A percentile compares a stretch with the other conserved stretches of the same genome.
phyloP scores from a whole-genome alignment of 2,797 vertebrate genomes.

The Meriones psammophilus region DNA sequence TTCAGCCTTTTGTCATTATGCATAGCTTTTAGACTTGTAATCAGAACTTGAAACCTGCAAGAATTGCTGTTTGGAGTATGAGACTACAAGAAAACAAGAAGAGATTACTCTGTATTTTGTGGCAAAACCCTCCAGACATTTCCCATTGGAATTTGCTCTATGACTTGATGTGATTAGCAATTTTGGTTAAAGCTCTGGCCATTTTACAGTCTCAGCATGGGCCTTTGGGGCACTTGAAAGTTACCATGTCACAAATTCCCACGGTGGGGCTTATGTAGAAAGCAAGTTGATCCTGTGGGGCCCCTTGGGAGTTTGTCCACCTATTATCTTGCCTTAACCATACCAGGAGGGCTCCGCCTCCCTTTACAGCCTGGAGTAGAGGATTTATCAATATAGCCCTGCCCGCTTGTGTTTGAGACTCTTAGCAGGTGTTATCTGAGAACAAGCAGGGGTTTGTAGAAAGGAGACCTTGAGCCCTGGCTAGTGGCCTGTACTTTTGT shows the following conservation, averaged over 20 bases:
- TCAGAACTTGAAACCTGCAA: slow-evolving; percentile 53
- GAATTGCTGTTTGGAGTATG: slow-evolving; percentile 40
- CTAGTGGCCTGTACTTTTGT: slow-evolving; percentile 86
- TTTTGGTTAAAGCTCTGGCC: slow-evolving; percentile 52
- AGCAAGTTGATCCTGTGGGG: slow-evolving; percentile 81
- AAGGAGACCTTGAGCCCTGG: slow-evolving; percentile 82
- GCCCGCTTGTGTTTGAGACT: slow-evolving; percentile 82
- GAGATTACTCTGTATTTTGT: not conserved
- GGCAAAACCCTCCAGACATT: not conserved
- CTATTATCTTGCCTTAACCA: slow-evolving; percentile 80
- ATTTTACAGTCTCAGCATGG: not conserved
- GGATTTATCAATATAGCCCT: slow-evolving; percentile 69
- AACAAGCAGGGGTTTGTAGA: slow-evolving; percentile 88
- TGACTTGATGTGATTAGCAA: not conserved
- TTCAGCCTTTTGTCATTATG: not conserved
- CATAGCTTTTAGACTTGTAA: slow-evolving; percentile 17
- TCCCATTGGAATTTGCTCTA: not conserved
- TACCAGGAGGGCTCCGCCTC: slow-evolving; percentile 69
- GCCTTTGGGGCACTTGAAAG: slow-evolving; percentile 70
- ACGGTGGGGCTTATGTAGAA: not conserved
- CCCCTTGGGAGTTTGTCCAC: slow-evolving; percentile 59
- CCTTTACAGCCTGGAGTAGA: slow-evolving; percentile 73
- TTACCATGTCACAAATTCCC: slow-evolving; percentile 76
- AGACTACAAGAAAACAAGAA: slow-evolving; percentile 50
- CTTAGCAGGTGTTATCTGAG: slow-evolving; percentile 84